Evolutionary conservation across 2,113 vertebrate genomes (phyloP).

Genomic region (Falcunculus frontatus): DNA sequence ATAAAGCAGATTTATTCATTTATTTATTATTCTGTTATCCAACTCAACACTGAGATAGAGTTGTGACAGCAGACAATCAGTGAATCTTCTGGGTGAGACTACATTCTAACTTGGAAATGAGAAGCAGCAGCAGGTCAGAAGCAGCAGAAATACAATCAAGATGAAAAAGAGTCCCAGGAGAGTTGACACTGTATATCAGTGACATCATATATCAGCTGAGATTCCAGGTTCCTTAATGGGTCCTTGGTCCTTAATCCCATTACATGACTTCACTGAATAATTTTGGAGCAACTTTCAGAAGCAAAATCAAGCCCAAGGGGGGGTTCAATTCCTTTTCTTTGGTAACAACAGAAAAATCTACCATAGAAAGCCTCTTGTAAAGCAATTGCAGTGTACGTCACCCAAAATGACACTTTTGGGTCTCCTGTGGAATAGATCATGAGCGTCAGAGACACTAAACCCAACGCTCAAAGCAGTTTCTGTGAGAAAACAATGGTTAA

Average conservation of each 20-base stretch:
- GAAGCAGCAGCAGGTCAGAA: neutral
- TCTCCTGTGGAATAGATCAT: neutral
- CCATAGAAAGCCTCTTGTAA: neutral
- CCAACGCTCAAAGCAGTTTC: neutral
- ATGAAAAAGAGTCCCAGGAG: neutral
- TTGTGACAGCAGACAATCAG: neutral
- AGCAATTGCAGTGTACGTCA: neutral
- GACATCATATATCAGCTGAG: neutral
- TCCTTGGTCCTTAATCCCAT: neutral
- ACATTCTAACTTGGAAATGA: neutral
- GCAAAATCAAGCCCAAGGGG: neutral
- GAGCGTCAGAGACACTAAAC: neutral
- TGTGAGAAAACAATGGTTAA: neutral
- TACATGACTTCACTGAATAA: neutral
- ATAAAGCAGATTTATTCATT: neutral
- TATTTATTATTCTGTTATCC: neutral
- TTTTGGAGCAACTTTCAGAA: neutral
- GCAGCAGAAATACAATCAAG: neutral
- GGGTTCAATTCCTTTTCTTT: neutral
- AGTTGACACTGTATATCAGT: rapidly evolving
- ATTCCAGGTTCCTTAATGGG: neutral
- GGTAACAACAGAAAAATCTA: neutral
- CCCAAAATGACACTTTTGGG: neutral
- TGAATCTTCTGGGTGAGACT: neutral
- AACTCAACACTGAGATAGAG: neutral